Conservation (phyloP, 1,140 invertebrate genomes). For the Pogonognathellus flavescens region DNA sequence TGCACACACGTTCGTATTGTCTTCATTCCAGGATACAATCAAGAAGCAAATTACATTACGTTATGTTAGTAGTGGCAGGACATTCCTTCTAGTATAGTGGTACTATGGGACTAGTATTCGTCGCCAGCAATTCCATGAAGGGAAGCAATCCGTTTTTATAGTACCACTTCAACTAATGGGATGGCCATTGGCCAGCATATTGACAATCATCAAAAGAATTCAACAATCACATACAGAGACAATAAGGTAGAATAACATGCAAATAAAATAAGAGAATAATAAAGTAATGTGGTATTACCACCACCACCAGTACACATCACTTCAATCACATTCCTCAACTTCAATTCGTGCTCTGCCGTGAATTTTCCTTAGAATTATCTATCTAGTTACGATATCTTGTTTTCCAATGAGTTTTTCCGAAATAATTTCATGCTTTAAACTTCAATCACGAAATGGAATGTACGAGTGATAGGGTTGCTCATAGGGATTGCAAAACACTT, state of each 20-base stretch:
- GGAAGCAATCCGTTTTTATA: slow-evolving; percentile 40
- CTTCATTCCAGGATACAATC: slow-evolving; percentile 36
- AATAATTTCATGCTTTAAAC: not conserved
- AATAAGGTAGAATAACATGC: not conserved
- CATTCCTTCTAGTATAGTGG: not conserved
- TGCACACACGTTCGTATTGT: not conserved
- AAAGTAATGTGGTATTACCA: not conserved
- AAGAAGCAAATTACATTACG: slow-evolving; percentile 42
- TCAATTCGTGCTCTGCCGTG: not conserved
- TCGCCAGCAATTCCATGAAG: slow-evolving; percentile 29
- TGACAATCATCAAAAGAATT: slow-evolving; percentile 43
- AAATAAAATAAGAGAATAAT: slow-evolving; percentile 8
- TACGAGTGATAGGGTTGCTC: too few relatives aligned
- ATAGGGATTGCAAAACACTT: too few relatives aligned
- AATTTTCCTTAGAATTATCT: not conserved
- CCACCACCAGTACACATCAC: not conserved
- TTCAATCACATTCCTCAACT: not conserved
- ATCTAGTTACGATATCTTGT: not conserved
- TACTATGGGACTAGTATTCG: not conserved
- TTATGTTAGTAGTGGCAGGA: too few relatives aligned
- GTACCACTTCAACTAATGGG: slow-evolving; percentile 49
- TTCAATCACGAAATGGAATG: too few relatives aligned
- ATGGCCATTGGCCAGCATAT: slow-evolving; percentile 39
- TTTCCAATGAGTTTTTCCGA: not conserved
- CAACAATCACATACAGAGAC: not conserved